Evolutionary conservation across 2,888 invertebrate genomes (phyloP).

Genomic region (Eumacrocentrus americanus): DNA sequence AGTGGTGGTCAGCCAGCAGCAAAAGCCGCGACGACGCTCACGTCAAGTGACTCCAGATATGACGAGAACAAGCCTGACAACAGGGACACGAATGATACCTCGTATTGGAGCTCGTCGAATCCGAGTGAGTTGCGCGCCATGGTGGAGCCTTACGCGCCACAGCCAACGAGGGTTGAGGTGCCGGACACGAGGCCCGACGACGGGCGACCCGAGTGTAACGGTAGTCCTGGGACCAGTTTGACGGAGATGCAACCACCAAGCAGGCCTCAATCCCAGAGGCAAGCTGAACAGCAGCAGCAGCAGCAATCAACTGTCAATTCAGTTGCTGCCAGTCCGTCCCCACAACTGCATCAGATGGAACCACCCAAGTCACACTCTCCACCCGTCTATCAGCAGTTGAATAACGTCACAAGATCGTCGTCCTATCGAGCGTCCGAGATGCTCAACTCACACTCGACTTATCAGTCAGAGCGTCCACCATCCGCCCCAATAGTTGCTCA

Average conservation of each 20-base stretch:
- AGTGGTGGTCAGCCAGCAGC: slow-evolving; percentile 30
- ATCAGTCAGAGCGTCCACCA: slow-evolving; percentile 39
- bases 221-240: slow-evolving; percentile 39
- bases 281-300: slow-evolving; percentile 35
- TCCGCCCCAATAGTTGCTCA: slow-evolving; percentile 42
- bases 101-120: slow-evolving; percentile 50
- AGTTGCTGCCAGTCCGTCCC: slow-evolving; percentile 32
- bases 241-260: slow-evolving; percentile 56
- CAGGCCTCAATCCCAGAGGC: slow-evolving; percentile 32
- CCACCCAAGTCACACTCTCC: slow-evolving; percentile 47
- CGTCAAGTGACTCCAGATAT: slow-evolving; percentile 24
- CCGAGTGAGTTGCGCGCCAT: slow-evolving; percentile 42
- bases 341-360: slow-evolving; percentile 48
- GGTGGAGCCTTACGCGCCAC: slow-evolving; percentile 55
- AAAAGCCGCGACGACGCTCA: slow-evolving; percentile 12
- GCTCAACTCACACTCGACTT: slow-evolving; percentile 38
- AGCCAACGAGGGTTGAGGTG: slow-evolving; percentile 57
- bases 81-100: slow-evolving; percentile 11
- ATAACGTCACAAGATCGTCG: slow-evolving; percentile 46
- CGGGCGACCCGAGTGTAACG: slow-evolving; percentile 40
- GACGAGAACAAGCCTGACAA: slow-evolving; percentile 28
- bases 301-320: slow-evolving; percentile 18
- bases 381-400: slow-evolving; percentile 54
- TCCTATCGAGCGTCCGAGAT: slow-evolving; percentile 38
- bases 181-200: slow-evolving; percentile 56